These are phyloP conservation scores for Pemphredon lugubris DNA, from an alignment of 2,888 invertebrate genomes.

Conservation along the genomic window DNA sequence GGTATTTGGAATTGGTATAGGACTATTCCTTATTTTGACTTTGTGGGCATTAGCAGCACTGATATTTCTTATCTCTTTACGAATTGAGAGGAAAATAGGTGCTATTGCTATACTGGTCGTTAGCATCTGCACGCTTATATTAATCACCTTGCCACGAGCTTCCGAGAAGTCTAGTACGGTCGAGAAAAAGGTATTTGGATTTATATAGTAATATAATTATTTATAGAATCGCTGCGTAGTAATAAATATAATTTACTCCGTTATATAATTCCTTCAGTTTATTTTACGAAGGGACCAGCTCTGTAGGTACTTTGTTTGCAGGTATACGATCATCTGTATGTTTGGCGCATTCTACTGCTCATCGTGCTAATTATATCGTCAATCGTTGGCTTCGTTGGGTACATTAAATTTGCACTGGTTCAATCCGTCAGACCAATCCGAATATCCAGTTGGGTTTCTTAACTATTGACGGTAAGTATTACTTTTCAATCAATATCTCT, in stretches of 20 bases:
- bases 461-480: slow-evolving; percentile 51
- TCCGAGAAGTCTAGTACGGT: slow-evolving; percentile 76
- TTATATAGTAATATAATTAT: slow-evolving; percentile 41
- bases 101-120: slow-evolving; percentile 84
- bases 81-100: slow-evolving; percentile 86
- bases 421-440: slow-evolving; percentile 81
- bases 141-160: slow-evolving; percentile 84
- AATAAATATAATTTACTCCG: slow-evolving; percentile 4
- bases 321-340: slow-evolving; percentile 83
- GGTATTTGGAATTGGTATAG: slow-evolving; percentile 84
- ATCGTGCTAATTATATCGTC: slow-evolving; percentile 81
- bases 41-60: slow-evolving; percentile 86
- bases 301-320: slow-evolving; percentile 78
- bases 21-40: slow-evolving; percentile 85
- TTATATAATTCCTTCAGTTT: slow-evolving; percentile 1
- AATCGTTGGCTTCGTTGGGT: slow-evolving; percentile 80
- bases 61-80: slow-evolving; percentile 85
- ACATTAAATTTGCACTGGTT: slow-evolving; percentile 82
- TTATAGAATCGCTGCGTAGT: background rate
- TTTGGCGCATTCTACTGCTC: slow-evolving; percentile 82
- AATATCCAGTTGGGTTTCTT: slow-evolving; percentile 80
- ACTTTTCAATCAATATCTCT: slow-evolving; percentile 5
- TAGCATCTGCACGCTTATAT: slow-evolving; percentile 83
- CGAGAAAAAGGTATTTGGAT: slow-evolving; percentile 82
- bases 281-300: slow-evolving; percentile 63